Conservation (phyloP, 1,140 invertebrate genomes). For the Papilio aristodemus region DNA sequence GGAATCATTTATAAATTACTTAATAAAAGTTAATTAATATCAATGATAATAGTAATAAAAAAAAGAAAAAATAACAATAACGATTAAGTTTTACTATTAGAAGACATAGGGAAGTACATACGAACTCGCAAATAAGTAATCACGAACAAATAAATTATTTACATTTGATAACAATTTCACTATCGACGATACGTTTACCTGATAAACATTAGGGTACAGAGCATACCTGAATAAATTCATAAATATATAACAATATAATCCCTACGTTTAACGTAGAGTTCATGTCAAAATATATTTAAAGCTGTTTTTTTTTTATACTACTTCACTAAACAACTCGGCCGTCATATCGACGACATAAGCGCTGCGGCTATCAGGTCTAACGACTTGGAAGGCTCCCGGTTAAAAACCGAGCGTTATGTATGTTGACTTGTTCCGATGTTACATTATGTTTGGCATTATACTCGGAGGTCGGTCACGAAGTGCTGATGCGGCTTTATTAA, state of each 20-base stretch:
- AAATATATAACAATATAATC: neutral
- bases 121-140: neutral
- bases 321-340: neutral
- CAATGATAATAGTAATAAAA: too few relatives aligned
- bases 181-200: neutral
- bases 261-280: too few relatives aligned
- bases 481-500: neutral
- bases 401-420: constrained; percentile 6
- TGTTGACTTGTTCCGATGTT: constrained; percentile 14
- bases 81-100: too few relatives aligned
- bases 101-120: too few relatives aligned
- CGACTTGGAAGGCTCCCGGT: constrained; percentile 27
- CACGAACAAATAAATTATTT: constrained; percentile 10
- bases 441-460: neutral
- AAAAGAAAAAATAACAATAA: too few relatives aligned
- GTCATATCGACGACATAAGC: constrained; percentile 10
- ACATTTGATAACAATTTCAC: neutral
- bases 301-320: too few relatives aligned
- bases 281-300: too few relatives aligned
- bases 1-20: too few relatives aligned
- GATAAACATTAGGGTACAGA: neutral
- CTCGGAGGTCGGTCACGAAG: neutral
- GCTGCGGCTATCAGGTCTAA: constrained; percentile 7
- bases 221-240: too few relatives aligned
- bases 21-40: too few relatives aligned